Evolutionary conservation across 2,113 vertebrate genomes (phyloP).

Genomic region (Pseudonaja textilis): DNA sequence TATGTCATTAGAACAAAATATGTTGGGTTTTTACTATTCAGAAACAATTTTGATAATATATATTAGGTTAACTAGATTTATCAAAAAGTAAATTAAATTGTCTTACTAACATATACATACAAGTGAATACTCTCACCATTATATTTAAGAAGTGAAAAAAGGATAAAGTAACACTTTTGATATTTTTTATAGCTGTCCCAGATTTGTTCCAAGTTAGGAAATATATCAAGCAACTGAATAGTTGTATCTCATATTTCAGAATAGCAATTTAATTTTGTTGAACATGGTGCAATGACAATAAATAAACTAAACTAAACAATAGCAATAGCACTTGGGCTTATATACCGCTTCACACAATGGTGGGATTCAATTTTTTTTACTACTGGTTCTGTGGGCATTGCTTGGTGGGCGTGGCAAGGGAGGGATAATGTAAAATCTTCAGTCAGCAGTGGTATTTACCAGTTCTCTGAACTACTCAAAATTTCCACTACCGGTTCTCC

Average conservation of each 20-base stretch:
- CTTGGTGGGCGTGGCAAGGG: no score
- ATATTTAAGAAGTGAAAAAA: background rate
- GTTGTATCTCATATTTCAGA: background rate
- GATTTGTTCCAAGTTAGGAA: background rate
- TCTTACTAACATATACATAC: background rate
- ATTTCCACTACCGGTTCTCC: no score
- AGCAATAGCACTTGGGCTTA: no score
- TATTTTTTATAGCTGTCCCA: slow-evolving; percentile 25
- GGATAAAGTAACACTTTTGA: background rate
- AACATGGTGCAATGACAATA: no score
- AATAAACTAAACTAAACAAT: no score
- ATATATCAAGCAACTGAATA: background rate
- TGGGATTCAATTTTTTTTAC: no score
- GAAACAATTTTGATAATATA: background rate
- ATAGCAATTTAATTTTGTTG: no score
- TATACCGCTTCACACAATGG: no score
- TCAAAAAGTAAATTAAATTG: slow-evolving; percentile 21
- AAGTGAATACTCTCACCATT: slow-evolving; percentile 3
- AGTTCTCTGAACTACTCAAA: no score
- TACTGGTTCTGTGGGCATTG: no score
- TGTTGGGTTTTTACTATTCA: background rate
- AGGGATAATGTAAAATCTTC: no score
- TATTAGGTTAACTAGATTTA: background rate
- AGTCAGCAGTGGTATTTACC: no score
- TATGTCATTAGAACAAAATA: background rate